These are phyloP conservation scores for Psilopogon haemacephalus DNA, from an alignment of 2,113 vertebrate genomes.

Conservation along the genomic window DNA sequence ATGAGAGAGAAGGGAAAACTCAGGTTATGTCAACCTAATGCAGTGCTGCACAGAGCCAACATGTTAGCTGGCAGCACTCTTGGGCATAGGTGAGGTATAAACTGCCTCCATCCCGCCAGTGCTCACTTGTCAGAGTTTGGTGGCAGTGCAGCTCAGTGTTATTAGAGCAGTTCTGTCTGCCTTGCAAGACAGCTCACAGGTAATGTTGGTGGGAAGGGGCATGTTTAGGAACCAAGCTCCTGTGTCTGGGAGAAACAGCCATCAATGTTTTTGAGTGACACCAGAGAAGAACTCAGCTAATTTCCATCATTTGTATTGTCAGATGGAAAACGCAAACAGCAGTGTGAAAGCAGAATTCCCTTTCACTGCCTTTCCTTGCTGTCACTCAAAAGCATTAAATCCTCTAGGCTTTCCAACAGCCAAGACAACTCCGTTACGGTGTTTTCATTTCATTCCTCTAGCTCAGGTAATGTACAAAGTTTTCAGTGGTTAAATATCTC, in stretches of 20 bases:
- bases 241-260: background rate
- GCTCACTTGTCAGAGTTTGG: background rate
- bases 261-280: too few species aligned
- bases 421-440: background rate
- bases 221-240: background rate
- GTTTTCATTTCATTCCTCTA: background rate
- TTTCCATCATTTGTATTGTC: too few species aligned
- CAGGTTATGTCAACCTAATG: background rate
- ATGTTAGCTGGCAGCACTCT: background rate
- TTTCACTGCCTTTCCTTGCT: too few species aligned
- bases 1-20: background rate
- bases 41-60: background rate
- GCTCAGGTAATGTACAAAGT: background rate
- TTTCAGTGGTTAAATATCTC: background rate
- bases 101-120: background rate
- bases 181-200: rapidly evolving
- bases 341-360: too few species aligned
- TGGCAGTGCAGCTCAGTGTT: background rate
- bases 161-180: background rate
- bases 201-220: background rate
- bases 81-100: background rate
- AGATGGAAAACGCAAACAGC: too few species aligned
- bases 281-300: too few species aligned
- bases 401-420: background rate
- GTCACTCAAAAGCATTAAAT: background rate